Percentiles rank a stretch among this genome's conserved stretches.
phyloP scores from a whole-genome alignment of 2,113 vertebrate species.

The Onychostruthus taczanowskii region DNA sequence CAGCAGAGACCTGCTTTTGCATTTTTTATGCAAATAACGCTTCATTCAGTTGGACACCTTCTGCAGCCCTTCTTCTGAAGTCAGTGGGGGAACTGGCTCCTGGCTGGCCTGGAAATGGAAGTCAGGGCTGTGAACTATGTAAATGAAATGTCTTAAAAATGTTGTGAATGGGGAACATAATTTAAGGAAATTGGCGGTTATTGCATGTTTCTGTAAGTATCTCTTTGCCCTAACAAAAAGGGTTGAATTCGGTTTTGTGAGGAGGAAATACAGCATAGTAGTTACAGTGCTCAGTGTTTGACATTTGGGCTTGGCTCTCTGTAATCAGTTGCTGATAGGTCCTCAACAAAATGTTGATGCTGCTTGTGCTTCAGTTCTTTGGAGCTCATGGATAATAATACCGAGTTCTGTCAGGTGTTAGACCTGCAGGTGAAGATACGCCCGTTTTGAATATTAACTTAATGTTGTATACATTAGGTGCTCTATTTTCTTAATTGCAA shows the following conservation, averaged over 20 bases:
- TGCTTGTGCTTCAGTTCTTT: neutral
- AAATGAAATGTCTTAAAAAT: neutral
- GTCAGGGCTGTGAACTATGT: neutral
- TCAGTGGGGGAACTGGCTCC: neutral
- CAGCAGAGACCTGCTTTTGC: neutral
- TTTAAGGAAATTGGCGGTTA: neutral
- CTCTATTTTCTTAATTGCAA: neutral
- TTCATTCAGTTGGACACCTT: neutral
- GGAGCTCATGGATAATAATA: neutral
- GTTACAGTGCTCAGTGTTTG: neutral
- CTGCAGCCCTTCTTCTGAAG: neutral
- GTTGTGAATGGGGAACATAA: neutral
- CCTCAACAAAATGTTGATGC: neutral
- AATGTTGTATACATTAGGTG: neutral
- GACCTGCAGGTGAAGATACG: neutral
- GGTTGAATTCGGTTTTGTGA: neutral
- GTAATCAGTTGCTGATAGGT: neutral
- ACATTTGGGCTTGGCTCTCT: neutral
- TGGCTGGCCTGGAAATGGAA: neutral
- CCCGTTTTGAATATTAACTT: neutral
- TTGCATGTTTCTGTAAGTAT: neutral
- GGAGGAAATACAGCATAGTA: neutral
- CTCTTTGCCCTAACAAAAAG: neutral
- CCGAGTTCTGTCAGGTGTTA: neutral
- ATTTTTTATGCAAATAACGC: neutral